A percentile compares a stretch with the other conserved stretches of the same genome.
These are phyloP conservation scores for Xenus cinereus DNA, from an alignment of 2,113 vertebrate species.

Conservation along the genomic window DNA sequence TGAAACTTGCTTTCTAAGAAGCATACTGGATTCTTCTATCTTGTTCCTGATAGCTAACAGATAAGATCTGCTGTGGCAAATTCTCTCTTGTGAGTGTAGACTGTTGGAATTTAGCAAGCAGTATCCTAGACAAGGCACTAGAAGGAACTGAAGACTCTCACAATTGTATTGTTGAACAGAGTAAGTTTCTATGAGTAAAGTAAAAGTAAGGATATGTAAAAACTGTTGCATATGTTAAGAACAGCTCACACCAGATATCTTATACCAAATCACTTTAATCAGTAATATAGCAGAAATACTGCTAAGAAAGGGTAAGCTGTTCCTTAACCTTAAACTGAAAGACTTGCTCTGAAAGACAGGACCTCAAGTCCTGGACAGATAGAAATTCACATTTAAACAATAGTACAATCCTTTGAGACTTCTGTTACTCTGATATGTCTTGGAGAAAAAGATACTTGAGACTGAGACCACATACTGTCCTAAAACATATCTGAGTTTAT, in stretches of 20 bases:
- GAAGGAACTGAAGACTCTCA: not conserved
- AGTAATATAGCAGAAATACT: not conserved
- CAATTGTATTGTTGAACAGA: not conserved
- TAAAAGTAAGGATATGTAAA: not conserved
- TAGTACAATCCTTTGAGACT: not conserved
- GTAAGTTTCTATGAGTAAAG: not conserved
- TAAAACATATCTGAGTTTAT: not conserved
- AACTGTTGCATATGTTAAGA: not conserved
- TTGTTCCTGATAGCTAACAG: not conserved
- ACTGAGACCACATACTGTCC: not conserved
- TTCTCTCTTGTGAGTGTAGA: not conserved
- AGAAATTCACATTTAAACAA: not conserved
- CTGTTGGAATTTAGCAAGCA: not conserved
- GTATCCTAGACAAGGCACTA: not conserved
- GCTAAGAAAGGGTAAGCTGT: not conserved
- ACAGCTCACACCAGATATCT: not conserved
- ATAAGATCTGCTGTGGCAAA: not conserved
- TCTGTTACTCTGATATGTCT: not conserved
- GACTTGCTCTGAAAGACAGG: not conserved
- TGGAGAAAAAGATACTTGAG: not conserved
- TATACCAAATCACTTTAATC: not conserved
- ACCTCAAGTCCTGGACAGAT: not conserved
- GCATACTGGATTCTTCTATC: not conserved
- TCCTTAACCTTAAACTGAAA: not conserved
- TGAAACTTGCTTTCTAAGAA: constrained; percentile 39